phyloP scores from a whole-genome alignment of 2,888 invertebrate genomes.

The Calameuta pallipes region DNA sequence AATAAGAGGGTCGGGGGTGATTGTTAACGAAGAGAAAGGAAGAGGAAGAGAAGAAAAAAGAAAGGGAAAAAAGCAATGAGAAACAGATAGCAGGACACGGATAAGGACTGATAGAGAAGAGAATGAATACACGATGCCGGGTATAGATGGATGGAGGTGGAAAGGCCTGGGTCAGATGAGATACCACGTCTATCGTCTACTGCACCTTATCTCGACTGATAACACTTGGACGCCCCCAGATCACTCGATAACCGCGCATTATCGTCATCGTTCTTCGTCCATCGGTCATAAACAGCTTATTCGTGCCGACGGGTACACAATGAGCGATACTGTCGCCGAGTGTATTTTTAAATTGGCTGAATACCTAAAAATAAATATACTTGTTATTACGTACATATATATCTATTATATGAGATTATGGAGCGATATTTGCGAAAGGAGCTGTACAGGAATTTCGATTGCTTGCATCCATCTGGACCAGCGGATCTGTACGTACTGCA shows the following conservation, averaged over 20 bases:
- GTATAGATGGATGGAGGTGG: constrained; percentile 35
- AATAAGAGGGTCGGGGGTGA: constrained; percentile 8
- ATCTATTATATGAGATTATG: not conserved
- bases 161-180: constrained; percentile 64
- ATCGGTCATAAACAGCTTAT: constrained; percentile 42
- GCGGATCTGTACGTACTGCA: not conserved
- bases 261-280: constrained; percentile 56
- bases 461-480: not conserved
- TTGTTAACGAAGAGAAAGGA: constrained; percentile 11
- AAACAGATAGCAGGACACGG: constrained; percentile 20
- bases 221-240: constrained; percentile 66
- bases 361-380: not conserved
- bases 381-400: not conserved
- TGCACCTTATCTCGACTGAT: constrained; percentile 54
- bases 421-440: not conserved
- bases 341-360: not conserved
- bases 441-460: not conserved
- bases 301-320: not conserved
- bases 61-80: constrained; percentile 22
- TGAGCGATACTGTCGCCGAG: not conserved
- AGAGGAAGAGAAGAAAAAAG: constrained; percentile 27
- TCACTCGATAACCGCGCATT: constrained; percentile 60
- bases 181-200: constrained; percentile 53
- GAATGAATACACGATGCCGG: not conserved
- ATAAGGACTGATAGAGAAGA: not conserved